Base-by-base conservation (phyloP, 2,797 vertebrate species). In the Gadopsis marmoratus region DNA sequence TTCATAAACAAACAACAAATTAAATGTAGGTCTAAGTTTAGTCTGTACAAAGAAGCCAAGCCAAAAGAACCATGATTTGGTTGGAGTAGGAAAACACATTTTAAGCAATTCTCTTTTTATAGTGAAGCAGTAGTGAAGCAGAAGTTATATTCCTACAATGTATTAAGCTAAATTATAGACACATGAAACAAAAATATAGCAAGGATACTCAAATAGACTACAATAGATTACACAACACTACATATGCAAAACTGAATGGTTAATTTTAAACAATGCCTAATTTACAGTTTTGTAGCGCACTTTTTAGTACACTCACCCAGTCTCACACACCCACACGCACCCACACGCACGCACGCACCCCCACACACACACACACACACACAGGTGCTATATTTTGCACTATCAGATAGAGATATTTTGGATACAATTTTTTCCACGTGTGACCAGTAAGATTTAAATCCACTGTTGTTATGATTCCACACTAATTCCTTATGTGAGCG, bases 11-110 rank as follows among this genome's bases (percentile, higher is more conserved):
- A 95, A 93, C 69, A 31, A 93, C 90, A 93, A 94, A 93, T 90
- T 66, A 94, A 92, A 92, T 91, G 90, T 88, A 86, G 83, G 78
- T 88, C 89, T 92, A 93, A 81, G 74, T 91, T 89, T 91, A 91
- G 90, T 93, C 92, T 94, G 88, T 94, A 94, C 94, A 94, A 94
- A 94, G 88, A 93, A 94, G 94, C 89, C 90, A 92, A 94, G 93
- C 92, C 85, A 86, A 92, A 91, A 85, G 86, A 93, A 91, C 78
- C 62, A 89, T 90, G 87, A 91, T 74, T 78, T 81, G 78, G 84
- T 92, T 86, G 86, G 85, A 90, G 88, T 89, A 89, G 78, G 86
- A 93, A 92, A 91, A 91, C 87, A 93, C 93, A 91, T 91, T 81
- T 83, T 76, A 88, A 93, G 91, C 88, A 81, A 86, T 79, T 89